Evolutionary conservation across 2,113 vertebrate genomes (phyloP).

Genomic region (Oryzias curvinotus): DNA sequence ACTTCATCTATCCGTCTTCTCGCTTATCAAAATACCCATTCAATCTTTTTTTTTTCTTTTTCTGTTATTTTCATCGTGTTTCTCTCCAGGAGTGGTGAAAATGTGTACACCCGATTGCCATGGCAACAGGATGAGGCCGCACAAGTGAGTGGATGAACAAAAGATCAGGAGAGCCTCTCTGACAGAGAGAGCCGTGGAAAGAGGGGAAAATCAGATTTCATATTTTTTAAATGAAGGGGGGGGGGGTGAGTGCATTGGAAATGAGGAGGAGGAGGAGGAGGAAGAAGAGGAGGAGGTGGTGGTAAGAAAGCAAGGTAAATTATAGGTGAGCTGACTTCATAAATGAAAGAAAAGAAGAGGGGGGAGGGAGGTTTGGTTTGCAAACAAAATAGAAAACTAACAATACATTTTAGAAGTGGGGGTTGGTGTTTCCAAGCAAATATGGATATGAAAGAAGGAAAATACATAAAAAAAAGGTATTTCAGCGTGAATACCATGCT

Average conservation of each 20-base stretch:
- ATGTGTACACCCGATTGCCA: conserved; percentile 65
- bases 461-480: conserved; percentile 14
- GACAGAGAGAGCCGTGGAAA: conserved; percentile 24
- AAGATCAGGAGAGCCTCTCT: conserved; percentile 66
- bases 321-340: conserved; percentile 56
- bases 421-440: background rate
- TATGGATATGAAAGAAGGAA: conserved; percentile 23
- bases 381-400: conserved; percentile 16
- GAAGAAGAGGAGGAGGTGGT: conserved; percentile 12
- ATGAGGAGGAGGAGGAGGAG: conserved; percentile 22
- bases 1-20: conserved; percentile 1
- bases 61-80: conserved; percentile 33
- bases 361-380: conserved; percentile 43
- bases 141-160: conserved; percentile 68
- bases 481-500: too few species aligned
- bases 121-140: conserved; percentile 64
- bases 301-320: conserved; percentile 18
- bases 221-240: conserved; percentile 44
- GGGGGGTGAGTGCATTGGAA: conserved; percentile 42
- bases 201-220: conserved; percentile 58
- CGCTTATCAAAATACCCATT: conserved; percentile 6
- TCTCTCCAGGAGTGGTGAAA: conserved; percentile 56
- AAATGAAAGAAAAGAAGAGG: conserved; percentile 39
- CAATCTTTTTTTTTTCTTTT: conserved; percentile 19
- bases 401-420: background rate